Percentiles rank a stretch among this genome's conserved stretches.
These are phyloP conservation scores for Boulengerochromis microlepis DNA, from an alignment of 2,113 vertebrate genomes.

Conservation along the genomic window DNA sequence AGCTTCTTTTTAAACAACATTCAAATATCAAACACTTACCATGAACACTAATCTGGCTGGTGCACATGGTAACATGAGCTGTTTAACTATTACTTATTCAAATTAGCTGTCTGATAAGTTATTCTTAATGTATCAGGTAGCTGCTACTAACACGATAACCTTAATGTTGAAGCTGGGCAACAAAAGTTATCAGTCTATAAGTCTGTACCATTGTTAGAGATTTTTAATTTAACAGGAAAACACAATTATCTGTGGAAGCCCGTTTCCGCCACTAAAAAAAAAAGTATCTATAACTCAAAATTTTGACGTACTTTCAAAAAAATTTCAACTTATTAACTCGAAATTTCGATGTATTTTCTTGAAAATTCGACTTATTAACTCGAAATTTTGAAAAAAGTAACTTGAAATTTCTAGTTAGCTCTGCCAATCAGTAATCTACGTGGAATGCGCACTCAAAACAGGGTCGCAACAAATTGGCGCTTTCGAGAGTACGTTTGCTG, in stretches of 20 bases:
- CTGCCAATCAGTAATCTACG: neutral
- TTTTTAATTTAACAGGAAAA: neutral
- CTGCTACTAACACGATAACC: neutral
- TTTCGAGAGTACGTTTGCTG: neutral
- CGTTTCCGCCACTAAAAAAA: accelerated
- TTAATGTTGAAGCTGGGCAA: neutral
- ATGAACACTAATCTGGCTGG: neutral
- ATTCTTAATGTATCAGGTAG: neutral
- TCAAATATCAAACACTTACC: neutral
- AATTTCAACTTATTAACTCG: accelerated
- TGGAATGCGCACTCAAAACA: neutral
- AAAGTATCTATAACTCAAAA: neutral
- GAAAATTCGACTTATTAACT: neutral
- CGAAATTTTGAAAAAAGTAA: neutral
- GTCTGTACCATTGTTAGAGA: neutral
- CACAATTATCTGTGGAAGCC: neutral
- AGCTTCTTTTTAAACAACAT: neutral
- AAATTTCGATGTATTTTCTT: accelerated
- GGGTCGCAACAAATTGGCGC: neutral
- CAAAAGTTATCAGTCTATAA: neutral
- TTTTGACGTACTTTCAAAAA: neutral
- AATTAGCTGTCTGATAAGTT: neutral
- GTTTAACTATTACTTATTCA: neutral
- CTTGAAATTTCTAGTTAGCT: neutral
- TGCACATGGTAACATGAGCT: neutral